These are phyloP conservation scores for Triplophysa rosa DNA, from an alignment of 2,113 vertebrate genomes.

Conservation along the genomic window DNA sequence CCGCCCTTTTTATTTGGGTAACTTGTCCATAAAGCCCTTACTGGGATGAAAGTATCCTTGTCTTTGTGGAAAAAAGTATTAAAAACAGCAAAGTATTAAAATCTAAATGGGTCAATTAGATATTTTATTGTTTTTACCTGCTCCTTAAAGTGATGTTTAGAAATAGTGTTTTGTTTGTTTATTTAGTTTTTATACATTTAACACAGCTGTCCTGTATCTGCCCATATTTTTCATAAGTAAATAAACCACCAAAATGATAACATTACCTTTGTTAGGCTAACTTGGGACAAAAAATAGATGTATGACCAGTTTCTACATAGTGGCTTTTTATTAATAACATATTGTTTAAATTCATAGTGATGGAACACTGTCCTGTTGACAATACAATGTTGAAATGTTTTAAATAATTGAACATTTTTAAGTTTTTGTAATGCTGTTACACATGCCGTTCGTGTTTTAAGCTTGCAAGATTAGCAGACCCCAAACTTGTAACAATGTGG, in stretches of 20 bases:
- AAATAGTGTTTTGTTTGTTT: background rate
- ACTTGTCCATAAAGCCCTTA: background rate
- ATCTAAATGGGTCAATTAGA: conserved; percentile 27
- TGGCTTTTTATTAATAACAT: too few relatives aligned
- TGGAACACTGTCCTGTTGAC: too few relatives aligned
- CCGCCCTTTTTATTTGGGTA: background rate
- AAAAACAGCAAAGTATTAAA: conserved; percentile 42
- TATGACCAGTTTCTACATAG: too few relatives aligned
- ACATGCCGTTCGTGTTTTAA: conserved; percentile 2
- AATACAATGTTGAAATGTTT: background rate
- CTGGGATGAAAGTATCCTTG: background rate
- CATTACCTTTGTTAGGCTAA: too few relatives aligned
- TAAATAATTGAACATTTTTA: background rate
- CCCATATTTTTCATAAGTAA: background rate
- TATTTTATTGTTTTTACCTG: background rate
- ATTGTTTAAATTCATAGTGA: too few relatives aligned
- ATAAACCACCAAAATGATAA: too few relatives aligned
- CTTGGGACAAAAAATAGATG: too few relatives aligned
- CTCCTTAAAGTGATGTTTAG: background rate
- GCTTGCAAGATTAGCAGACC: conserved; percentile 1
- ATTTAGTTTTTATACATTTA: background rate
- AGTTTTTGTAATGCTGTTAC: background rate
- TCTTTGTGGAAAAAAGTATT: conserved; percentile 40
- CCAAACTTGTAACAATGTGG: background rate
- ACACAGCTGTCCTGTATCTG: background rate